These are phyloP conservation scores for Falco novaeseelandiae DNA, from an alignment of 2,797 vertebrate species.

Conservation along the genomic window DNA sequence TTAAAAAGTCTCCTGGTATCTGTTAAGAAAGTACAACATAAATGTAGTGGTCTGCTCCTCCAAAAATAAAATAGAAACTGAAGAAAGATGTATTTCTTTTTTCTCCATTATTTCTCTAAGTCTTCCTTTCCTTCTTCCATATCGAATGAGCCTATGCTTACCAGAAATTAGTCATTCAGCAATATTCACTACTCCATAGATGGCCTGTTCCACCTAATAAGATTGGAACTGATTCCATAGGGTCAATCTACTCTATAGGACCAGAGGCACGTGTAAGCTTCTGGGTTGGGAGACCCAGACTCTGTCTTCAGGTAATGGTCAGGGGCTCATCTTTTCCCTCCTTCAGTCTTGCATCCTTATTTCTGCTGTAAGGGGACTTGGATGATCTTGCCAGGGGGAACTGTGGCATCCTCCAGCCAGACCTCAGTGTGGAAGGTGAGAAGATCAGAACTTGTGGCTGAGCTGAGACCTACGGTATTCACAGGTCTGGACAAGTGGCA, in stretches of 20 bases:
- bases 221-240: not conserved
- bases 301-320: not conserved
- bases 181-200: not conserved
- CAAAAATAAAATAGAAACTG: constrained; percentile 6
- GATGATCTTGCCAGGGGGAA: not conserved
- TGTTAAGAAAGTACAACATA: constrained; percentile 45
- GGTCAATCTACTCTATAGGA: not conserved
- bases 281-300: not conserved
- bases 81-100: not conserved
- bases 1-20: constrained; percentile 47
- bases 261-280: not conserved
- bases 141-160: not conserved
- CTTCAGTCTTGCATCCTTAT: not conserved
- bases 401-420: not conserved
- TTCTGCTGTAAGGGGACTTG: not conserved
- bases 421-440: not conserved
- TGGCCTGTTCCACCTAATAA: not conserved
- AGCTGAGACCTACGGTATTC: not conserved
- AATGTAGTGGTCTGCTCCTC: constrained; percentile 7
- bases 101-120: not conserved
- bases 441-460: not conserved
- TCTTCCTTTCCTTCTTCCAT: not conserved
- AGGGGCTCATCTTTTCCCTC: not conserved
- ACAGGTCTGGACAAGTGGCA: not conserved
- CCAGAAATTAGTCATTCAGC: not conserved